Percentiles rank a stretch among this genome's conserved stretches.
These are phyloP conservation scores for Ostrea denselamellosa DNA, from an alignment of 1,140 invertebrate genomes.

Conservation along the genomic window DNA sequence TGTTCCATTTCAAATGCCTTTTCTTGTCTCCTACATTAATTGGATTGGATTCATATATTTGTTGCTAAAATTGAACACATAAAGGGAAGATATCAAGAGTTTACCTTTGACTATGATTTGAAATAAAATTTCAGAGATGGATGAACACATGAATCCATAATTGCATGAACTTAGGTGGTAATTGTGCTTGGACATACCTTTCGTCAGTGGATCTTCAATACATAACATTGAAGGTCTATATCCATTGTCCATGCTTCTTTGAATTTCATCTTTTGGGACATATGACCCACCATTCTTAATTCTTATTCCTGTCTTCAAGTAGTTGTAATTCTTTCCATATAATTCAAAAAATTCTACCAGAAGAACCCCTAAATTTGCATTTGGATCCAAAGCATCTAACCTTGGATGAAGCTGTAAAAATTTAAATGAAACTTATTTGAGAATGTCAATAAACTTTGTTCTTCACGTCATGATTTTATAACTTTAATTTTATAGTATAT, in stretches of 20 bases:
- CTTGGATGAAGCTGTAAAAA: slow-evolving; percentile 86
- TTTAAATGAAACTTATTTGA: background rate
- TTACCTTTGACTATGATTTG: too few relatives aligned
- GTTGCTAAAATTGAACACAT: too few relatives aligned
- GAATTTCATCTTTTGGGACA: slow-evolving; percentile 95
- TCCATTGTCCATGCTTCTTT: slow-evolving; percentile 94
- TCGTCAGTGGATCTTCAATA: slow-evolving; percentile 98
- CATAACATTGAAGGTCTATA: slow-evolving; percentile 95
- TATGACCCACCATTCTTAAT: slow-evolving; percentile 96
- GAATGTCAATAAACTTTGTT: too few relatives aligned
- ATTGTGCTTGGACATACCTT: slow-evolving; percentile 79
- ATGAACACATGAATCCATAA: background rate
- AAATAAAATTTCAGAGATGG: background rate
- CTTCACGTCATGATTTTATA: too few relatives aligned
- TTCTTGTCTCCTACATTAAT: too few relatives aligned
- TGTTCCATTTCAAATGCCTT: too few relatives aligned
- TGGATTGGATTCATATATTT: too few relatives aligned
- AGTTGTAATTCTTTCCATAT: slow-evolving; percentile 97
- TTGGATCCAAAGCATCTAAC: slow-evolving; percentile 80
- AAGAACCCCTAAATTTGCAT: slow-evolving; percentile 93
- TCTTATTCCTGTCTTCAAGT: slow-evolving; percentile 95
- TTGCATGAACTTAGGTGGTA: background rate
- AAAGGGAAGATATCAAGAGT: too few relatives aligned
- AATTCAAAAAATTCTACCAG: slow-evolving; percentile 98
- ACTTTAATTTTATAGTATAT: too few relatives aligned